Percentiles rank a stretch among this genome's conserved stretches.
Evolutionary conservation across 2,797 vertebrate genomes (phyloP).

Genomic region (Leuciscus waleckii): DNA sequence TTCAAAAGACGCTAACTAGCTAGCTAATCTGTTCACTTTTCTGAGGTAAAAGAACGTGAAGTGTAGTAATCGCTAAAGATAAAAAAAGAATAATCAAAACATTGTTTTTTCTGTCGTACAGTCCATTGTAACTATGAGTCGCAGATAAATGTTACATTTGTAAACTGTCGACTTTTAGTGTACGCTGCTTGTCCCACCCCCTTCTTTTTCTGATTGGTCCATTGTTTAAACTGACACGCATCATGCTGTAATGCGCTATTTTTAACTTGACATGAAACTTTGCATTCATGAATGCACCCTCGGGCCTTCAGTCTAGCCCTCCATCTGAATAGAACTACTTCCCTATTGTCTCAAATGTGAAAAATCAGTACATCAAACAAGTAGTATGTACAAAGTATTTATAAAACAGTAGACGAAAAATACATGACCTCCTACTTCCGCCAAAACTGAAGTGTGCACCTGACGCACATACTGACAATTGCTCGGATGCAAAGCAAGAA

Average conservation of each 20-base stretch:
- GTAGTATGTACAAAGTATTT: not conserved
- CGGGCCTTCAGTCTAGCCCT: not conserved
- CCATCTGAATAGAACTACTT: not conserved
- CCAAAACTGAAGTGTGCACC: not conserved
- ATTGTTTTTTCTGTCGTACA: not conserved
- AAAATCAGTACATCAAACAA: not conserved
- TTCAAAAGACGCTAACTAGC: not conserved
- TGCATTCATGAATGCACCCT: not conserved
- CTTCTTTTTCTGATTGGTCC: not conserved
- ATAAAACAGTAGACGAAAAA: not conserved
- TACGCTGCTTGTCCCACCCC: not conserved
- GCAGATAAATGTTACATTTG: not conserved
- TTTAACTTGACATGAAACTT: not conserved
- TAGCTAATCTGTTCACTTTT: not conserved
- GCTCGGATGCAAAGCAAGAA: not conserved
- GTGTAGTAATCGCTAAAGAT: not conserved
- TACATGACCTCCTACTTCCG: no score
- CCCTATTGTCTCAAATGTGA: not conserved
- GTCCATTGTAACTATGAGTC: not conserved
- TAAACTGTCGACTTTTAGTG: not conserved
- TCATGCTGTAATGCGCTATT: not conserved
- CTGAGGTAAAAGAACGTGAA: not conserved
- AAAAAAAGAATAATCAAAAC: not conserved
- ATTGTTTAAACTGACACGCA: not conserved
- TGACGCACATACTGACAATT: not conserved